These are phyloP conservation scores for Parnassius glacialis DNA, from an alignment of 2,888 invertebrate genomes.

Conservation along the genomic window DNA sequence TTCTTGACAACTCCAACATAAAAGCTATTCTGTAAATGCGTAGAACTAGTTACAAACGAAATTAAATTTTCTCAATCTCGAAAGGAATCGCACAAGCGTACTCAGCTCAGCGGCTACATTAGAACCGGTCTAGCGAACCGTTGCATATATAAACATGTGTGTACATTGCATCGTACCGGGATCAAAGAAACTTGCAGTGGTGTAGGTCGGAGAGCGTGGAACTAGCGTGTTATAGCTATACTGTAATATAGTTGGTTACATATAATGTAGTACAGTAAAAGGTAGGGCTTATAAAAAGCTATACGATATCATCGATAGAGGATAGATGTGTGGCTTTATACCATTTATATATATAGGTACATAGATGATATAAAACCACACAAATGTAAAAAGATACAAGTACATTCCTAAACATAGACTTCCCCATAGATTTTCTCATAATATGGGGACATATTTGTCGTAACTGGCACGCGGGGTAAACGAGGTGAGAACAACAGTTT, in stretches of 20 bases:
- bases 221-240: conserved; percentile 21
- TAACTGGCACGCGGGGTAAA: too few species aligned
- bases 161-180: conserved; percentile 35
- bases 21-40: background rate
- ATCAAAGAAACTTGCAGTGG: conserved; percentile 69
- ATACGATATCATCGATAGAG: background rate
- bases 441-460: too few species aligned
- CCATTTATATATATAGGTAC: too few species aligned
- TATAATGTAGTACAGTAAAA: conserved; percentile 8
- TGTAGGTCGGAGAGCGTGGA: conserved; percentile 60
- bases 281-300: background rate
- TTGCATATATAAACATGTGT: conserved; percentile 32
- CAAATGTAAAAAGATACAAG: too few species aligned
- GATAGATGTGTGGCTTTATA: too few species aligned
- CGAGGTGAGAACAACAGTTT: too few species aligned
- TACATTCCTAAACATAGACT: too few species aligned
- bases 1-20: too few species aligned
- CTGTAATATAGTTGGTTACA: conserved; percentile 17
- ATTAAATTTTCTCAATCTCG: background rate
- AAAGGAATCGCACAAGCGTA: background rate
- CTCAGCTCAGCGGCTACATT: conserved; percentile 26
- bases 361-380: background rate
- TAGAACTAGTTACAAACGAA: background rate
- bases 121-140: conserved; percentile 40
- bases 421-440: too few species aligned